These are phyloP conservation scores for Aquatica leii DNA, from an alignment of 2,888 invertebrate species.

Conservation along the genomic window DNA sequence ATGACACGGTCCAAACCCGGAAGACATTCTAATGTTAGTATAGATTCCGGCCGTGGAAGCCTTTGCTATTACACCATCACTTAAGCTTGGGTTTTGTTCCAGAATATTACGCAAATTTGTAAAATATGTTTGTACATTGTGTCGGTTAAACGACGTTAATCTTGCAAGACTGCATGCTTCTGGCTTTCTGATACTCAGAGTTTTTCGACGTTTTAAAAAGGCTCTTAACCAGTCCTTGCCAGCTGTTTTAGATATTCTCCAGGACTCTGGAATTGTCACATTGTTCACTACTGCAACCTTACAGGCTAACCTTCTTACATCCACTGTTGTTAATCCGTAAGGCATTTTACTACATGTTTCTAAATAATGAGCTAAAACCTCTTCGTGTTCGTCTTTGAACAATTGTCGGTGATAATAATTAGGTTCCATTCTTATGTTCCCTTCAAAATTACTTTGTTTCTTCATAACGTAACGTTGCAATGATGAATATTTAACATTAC, in stretches of 20 bases:
- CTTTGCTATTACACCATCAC: too few species aligned
- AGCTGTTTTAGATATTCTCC: slow-evolving; percentile 27
- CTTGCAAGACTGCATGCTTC: slow-evolving; percentile 42
- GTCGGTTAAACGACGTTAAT: slow-evolving; percentile 41
- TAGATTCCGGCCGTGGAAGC: too few species aligned
- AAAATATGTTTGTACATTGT: slow-evolving; percentile 41
- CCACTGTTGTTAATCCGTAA: slow-evolving; percentile 22
- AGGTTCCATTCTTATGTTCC: slow-evolving; percentile 16
- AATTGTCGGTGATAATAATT: slow-evolving; percentile 20
- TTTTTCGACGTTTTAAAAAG: slow-evolving; percentile 21
- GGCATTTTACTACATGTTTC: slow-evolving; percentile 20
- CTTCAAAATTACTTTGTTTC: slow-evolving; percentile 2
- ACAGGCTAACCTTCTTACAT: slow-evolving; percentile 31
- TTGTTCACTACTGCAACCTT: slow-evolving; percentile 35
- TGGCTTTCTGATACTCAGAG: slow-evolving; percentile 40
- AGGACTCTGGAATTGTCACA: slow-evolving; percentile 30
- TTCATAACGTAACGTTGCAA: slow-evolving; percentile 15
- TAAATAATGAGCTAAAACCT: slow-evolving; percentile 14
- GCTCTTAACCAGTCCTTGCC: slow-evolving; percentile 24
- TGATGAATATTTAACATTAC: slow-evolving; percentile 15
- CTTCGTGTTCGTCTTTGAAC: slow-evolving; percentile 20
- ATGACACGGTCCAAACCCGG: too few species aligned
- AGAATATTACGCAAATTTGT: slow-evolving; percentile 28
- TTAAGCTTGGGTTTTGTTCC: slow-evolving; percentile 30
- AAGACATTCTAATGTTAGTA: too few species aligned